Percentiles rank a stretch among this genome's conserved stretches.
Evolutionary conservation across 23 tunicate genomes (phyloP).

Genomic region (Trididemnum miniatum): DNA sequence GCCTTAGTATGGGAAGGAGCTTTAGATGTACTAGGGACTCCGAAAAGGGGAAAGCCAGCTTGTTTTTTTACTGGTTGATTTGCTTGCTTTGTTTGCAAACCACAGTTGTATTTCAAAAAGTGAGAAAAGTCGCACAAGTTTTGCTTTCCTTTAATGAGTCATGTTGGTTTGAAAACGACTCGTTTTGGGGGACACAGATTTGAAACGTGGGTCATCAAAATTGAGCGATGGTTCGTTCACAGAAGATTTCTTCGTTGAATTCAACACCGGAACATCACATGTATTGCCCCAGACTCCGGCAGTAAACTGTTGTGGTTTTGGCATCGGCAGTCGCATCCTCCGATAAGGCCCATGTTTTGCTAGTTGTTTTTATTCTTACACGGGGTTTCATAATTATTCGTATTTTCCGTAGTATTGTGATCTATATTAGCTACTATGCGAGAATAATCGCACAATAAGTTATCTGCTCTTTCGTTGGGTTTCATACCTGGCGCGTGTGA

Average conservation of each 20-base stretch:
- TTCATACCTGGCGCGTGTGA: neutral
- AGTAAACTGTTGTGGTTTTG: neutral
- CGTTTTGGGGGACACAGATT: neutral
- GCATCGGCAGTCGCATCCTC: neutral
- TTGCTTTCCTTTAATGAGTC: neutral
- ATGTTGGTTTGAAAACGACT: neutral
- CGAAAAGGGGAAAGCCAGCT: too few relatives aligned
- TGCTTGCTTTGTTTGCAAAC: neutral
- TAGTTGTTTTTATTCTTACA: too few relatives aligned
- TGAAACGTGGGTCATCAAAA: constrained; percentile 22
- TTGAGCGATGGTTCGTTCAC: constrained; percentile 21
- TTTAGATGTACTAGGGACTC: too few relatives aligned
- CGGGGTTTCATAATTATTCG: too few relatives aligned
- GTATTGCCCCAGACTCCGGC: neutral
- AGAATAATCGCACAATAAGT: constrained; percentile 15
- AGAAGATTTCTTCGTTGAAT: constrained; percentile 8
- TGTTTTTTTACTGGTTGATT: too few relatives aligned
- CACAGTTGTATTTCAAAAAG: neutral
- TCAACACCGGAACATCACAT: neutral
- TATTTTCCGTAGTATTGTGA: too few relatives aligned
- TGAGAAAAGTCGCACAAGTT: constrained; percentile 16
- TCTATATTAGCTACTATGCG: too few relatives aligned
- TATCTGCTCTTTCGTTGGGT: neutral
- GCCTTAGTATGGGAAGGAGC: too few relatives aligned
- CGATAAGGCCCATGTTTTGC: too few relatives aligned